phyloP scores from a whole-genome alignment of 2,113 vertebrate species.

The Circaetus gallicus region DNA sequence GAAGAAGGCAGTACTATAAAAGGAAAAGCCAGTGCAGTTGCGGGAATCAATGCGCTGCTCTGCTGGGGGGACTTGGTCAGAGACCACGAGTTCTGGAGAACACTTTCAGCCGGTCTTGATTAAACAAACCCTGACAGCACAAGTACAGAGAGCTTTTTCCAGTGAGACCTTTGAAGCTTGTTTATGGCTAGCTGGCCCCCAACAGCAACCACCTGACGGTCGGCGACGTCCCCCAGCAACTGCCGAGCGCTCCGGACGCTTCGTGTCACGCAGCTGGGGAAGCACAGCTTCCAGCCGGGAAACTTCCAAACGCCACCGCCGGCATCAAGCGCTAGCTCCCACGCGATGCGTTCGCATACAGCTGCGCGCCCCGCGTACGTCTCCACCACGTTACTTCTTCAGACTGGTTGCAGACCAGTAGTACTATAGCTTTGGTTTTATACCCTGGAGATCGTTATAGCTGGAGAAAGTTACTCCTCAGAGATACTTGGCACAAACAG shows the following conservation, averaged over 20 bases:
- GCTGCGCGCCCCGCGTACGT: fast-evolving
- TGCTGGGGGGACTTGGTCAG: neutral
- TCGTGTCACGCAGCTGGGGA: fast-evolving
- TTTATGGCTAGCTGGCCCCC: neutral
- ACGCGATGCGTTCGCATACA: fast-evolving
- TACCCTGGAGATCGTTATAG: neutral
- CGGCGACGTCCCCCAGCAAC: fast-evolving
- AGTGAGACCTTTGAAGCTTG: neutral
- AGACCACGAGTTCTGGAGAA: neutral
- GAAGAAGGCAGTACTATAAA: fast-evolving
- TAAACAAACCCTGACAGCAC: neutral
- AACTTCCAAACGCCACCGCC: fast-evolving
- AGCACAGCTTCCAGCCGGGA: neutral
- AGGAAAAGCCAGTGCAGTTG: neutral
- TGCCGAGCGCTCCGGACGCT: fast-evolving
- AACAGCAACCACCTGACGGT: neutral
- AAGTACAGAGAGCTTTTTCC: neutral
- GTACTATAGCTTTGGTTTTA: neutral
- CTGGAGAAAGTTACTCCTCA: neutral
- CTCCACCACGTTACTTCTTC: fast-evolving
- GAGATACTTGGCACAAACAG: neutral
- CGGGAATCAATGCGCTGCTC: neutral
- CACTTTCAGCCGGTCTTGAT: neutral
- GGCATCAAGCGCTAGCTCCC: fast-evolving
- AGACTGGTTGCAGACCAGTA: neutral